phyloP scores from a whole-genome alignment of 1,140 invertebrate genomes.

The Camponotus vicinus region DNA sequence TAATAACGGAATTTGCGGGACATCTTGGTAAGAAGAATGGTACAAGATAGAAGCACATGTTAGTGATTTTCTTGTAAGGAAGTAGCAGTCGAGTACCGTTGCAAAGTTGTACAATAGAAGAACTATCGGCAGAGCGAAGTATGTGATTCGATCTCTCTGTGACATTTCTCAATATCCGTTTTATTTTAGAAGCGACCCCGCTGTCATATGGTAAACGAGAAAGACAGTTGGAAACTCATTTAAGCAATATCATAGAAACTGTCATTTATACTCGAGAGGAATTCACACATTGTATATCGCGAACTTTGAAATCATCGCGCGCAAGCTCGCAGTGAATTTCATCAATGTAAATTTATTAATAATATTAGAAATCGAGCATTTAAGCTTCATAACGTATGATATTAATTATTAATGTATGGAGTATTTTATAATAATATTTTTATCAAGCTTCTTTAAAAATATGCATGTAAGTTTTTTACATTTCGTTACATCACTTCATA shows the following conservation, averaged over 20 bases:
- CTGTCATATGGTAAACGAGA: slow-evolving; percentile 36
- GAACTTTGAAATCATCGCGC: slow-evolving; percentile 8
- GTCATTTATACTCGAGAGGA: slow-evolving; percentile 32
- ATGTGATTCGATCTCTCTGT: slow-evolving; percentile 38
- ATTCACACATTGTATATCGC: slow-evolving; percentile 4
- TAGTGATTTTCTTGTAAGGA: slow-evolving; percentile 37
- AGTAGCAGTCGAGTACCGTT: slow-evolving; percentile 12
- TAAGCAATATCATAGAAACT: slow-evolving; percentile 34
- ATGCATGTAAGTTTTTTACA: neutral
- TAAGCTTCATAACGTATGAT: neutral
- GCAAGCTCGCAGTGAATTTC: neutral
- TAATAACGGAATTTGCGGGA: neutral
- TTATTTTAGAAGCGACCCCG: slow-evolving; percentile 53
- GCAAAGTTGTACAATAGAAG: slow-evolving; percentile 51
- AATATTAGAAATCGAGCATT: neutral
- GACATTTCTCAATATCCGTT: slow-evolving; percentile 59
- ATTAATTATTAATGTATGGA: neutral
- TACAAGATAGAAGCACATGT: neutral
- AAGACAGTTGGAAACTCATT: slow-evolving; percentile 58
- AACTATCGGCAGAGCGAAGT: slow-evolving; percentile 46
- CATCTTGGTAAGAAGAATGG: neutral
- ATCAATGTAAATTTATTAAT: neutral
- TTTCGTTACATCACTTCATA: neutral
- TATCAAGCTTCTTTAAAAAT: neutral
- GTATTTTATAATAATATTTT: neutral